phyloP scores from a whole-genome alignment of 2,888 invertebrate species.

The Siphlonurus alternatus region DNA sequence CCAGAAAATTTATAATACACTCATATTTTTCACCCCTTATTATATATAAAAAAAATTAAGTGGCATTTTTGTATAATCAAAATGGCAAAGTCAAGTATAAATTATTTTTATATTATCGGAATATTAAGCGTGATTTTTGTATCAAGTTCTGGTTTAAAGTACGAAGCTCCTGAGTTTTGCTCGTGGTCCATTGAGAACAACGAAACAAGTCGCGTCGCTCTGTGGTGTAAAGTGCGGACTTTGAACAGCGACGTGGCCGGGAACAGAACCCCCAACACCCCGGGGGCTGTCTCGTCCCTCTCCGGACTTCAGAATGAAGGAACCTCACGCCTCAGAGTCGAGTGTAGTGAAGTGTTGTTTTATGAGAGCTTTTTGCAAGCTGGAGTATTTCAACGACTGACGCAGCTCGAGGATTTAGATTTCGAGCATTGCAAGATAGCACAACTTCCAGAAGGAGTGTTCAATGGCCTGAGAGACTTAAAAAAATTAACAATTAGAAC shows the following conservation, averaged over 20 bases:
- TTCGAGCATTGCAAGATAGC: conserved; percentile 67
- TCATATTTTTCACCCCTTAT: no score
- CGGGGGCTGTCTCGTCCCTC: not conserved
- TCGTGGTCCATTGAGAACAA: conserved; percentile 30
- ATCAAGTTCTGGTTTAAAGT: conserved; percentile 7
- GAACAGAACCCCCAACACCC: not conserved
- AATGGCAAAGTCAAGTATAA: no score
- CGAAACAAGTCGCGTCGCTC: conserved; percentile 33
- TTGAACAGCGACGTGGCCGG: conserved; percentile 38
- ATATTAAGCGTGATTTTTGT: no score
- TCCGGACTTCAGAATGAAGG: conserved; percentile 41
- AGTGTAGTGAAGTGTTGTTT: conserved; percentile 59
- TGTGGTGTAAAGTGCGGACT: conserved; percentile 51
- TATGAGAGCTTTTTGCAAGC: conserved; percentile 61
- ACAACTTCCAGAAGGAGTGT: conserved; percentile 54
- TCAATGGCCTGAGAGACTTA: conserved; percentile 62
- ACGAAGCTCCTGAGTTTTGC: conserved; percentile 27
- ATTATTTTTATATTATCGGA: no score
- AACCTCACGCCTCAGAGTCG: conserved; percentile 51
- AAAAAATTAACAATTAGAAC: conserved; percentile 63
- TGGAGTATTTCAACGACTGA: conserved; percentile 52
- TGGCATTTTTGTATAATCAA: no score
- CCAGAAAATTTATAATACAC: no score
- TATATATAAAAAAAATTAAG: no score
- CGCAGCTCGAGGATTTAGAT: conserved; percentile 54